Evolutionary conservation across 1,140 invertebrate genomes (phyloP).

Genomic region (Lordiphosa clarofinis): DNA sequence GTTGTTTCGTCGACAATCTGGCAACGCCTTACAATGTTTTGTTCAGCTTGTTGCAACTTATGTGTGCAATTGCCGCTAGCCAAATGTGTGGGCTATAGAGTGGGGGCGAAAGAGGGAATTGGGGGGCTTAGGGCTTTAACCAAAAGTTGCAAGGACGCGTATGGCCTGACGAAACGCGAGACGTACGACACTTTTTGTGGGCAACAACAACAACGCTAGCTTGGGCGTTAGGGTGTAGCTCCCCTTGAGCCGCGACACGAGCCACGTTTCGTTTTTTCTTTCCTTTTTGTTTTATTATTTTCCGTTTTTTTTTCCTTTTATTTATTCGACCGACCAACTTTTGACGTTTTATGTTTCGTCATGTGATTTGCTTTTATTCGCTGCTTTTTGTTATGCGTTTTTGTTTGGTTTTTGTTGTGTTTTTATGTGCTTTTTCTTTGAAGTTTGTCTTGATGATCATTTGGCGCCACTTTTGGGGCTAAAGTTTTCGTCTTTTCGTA

Average conservation of each 20-base stretch:
- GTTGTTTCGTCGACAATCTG: conserved; percentile 30
- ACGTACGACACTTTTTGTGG: conserved; percentile 54
- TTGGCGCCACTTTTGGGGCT: conserved; percentile 47
- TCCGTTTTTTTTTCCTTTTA: conserved; percentile 30
- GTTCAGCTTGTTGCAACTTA: conserved; percentile 58
- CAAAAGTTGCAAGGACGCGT: conserved; percentile 65
- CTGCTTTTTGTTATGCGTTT: conserved; percentile 17
- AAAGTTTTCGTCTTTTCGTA: conserved; percentile 24
- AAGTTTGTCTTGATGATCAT: conserved; percentile 49
- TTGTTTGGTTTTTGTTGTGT: conserved; percentile 23
- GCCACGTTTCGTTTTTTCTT: conserved; percentile 18
- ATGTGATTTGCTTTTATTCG: conserved; percentile 45
- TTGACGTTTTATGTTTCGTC: conserved; percentile 58
- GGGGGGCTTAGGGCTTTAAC: conserved; percentile 23
- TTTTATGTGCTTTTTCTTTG: conserved; percentile 47
- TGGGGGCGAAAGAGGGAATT: conserved; percentile 4
- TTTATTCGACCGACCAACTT: conserved; percentile 49
- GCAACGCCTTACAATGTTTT: conserved; percentile 39
- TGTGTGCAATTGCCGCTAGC: conserved; percentile 55
- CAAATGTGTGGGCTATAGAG: conserved; percentile 8
- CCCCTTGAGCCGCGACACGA: conserved; percentile 19
- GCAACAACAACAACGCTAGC: conserved; percentile 19
- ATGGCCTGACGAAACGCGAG: conserved; percentile 35
- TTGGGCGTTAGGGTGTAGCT: conserved; percentile 33
- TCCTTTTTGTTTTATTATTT: conserved; percentile 29